Evolutionary conservation across 2,113 vertebrate genomes (phyloP), one percentile per base, ranked within the genome.

Genomic region (Clarias magur): DNA sequence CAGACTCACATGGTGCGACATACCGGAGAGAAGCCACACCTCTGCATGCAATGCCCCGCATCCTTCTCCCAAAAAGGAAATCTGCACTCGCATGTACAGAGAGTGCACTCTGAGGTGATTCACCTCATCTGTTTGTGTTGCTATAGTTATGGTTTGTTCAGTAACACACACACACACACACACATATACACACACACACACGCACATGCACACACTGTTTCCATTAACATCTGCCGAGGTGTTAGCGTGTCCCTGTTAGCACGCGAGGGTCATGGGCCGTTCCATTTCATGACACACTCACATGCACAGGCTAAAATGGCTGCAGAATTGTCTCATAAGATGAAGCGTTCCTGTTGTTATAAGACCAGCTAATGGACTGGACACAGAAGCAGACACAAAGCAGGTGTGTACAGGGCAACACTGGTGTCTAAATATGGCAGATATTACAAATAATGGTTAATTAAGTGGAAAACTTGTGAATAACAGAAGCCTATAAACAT

Each of bases 1-100:
- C 98, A 99, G 94, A 99, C 98, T 27, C 98, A 99, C 91, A 99
- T 99, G 98, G 96, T 98, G 87, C 96, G 97, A 88, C 98, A 99
- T 90, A 99, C 98, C 0, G 98, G 98, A 13, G 98, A 99, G 93
- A 99, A 99, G 90, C 98, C 98, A 17, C 97, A 99, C 13, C 95
- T 98, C 91, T 99, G 98, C 94, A 95, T 96, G 92, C 97, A 98
- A 85, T 99, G 98, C 92, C 98, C 98, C 0, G 98, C 98, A 0
- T 98, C 98, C 82, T 99, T 99, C 92, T 99, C 98, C 85, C 98
- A 99, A 93, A 99, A 99, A 90, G 98, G 98, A 88, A 99, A 99
- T 90, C 96, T 99, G 63, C 98, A 99, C 92, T 99, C 98, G 3
- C 98, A 99, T 11, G 96, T 99, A 83, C 98, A 99, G 93, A 95